These are phyloP conservation scores for Atta colombica DNA, from an alignment of 1,140 invertebrate genomes.

Conservation along the genomic window DNA sequence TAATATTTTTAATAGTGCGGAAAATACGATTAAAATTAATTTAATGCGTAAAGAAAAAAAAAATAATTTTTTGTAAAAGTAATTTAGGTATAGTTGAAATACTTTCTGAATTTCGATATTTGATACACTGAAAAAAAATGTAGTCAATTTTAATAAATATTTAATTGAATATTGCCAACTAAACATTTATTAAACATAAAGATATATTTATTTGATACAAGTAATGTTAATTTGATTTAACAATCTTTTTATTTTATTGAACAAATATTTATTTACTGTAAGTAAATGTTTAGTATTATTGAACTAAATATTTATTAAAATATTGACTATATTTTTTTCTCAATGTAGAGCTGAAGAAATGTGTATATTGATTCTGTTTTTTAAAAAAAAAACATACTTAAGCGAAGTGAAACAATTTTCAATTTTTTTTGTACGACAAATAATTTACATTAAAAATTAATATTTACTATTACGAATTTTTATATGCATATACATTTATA, in stretches of 20 bases:
- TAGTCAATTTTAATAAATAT: too few relatives aligned
- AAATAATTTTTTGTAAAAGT: background rate
- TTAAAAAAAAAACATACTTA: too few relatives aligned
- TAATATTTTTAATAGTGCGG: background rate
- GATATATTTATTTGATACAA: too few relatives aligned
- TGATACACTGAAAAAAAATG: too few relatives aligned
- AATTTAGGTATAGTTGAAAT: background rate
- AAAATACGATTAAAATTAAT: background rate
- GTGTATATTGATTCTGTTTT: background rate
- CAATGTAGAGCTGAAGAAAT: background rate
- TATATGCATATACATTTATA: background rate
- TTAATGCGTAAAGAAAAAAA: background rate
- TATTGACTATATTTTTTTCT: too few relatives aligned
- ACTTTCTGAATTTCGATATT: background rate
- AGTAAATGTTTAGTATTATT: too few relatives aligned
- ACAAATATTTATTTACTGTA: too few relatives aligned
- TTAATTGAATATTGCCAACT: too few relatives aligned
- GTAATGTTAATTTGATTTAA: too few relatives aligned
- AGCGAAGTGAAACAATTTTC: background rate
- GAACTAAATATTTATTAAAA: too few relatives aligned
- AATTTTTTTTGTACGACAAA: background rate
- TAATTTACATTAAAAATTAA: background rate
- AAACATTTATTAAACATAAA: too few relatives aligned
- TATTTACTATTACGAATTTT: background rate
- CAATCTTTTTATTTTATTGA: too few relatives aligned